phyloP scores from a whole-genome alignment of 2,888 invertebrate genomes.

The Lasioglossum villosulum region DNA sequence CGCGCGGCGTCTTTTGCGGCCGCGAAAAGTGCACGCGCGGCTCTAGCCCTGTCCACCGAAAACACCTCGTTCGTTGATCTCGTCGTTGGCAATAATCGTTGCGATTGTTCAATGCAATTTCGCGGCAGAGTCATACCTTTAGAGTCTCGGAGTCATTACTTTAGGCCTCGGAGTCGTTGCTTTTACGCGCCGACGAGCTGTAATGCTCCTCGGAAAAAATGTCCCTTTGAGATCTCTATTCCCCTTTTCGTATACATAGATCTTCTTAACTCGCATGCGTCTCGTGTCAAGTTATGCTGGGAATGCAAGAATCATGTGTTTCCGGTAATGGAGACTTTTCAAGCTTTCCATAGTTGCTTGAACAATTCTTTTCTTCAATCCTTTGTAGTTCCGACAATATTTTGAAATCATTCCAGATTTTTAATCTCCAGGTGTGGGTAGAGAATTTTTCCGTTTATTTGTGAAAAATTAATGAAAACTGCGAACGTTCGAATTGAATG shows the following conservation, averaged over 20 bases:
- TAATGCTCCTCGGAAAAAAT: background rate
- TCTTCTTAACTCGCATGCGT: too few relatives aligned
- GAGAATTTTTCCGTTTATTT: background rate
- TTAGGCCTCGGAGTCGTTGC: background rate
- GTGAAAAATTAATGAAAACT: background rate
- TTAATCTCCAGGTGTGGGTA: too few relatives aligned
- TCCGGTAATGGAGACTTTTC: too few relatives aligned
- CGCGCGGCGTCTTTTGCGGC: conserved; percentile 54
- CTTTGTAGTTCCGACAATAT: too few relatives aligned
- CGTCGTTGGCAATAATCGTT: conserved; percentile 35
- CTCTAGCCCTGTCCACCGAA: background rate
- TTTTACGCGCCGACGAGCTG: background rate
- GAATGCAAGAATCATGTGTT: too few relatives aligned
- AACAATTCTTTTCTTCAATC: too few relatives aligned
- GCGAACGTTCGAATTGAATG: background rate
- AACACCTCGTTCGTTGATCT: background rate
- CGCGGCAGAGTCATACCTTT: background rate
- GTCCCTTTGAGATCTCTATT: background rate
- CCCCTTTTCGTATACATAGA: background rate
- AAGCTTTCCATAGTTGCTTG: too few relatives aligned
- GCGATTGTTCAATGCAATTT: conserved; percentile 15
- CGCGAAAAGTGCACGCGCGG: conserved; percentile 28
- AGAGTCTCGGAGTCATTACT: background rate
- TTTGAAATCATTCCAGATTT: too few relatives aligned
- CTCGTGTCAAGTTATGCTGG: too few relatives aligned